Conservation (phyloP, 1,140 invertebrate genomes). For the Vanessa atalanta region DNA sequence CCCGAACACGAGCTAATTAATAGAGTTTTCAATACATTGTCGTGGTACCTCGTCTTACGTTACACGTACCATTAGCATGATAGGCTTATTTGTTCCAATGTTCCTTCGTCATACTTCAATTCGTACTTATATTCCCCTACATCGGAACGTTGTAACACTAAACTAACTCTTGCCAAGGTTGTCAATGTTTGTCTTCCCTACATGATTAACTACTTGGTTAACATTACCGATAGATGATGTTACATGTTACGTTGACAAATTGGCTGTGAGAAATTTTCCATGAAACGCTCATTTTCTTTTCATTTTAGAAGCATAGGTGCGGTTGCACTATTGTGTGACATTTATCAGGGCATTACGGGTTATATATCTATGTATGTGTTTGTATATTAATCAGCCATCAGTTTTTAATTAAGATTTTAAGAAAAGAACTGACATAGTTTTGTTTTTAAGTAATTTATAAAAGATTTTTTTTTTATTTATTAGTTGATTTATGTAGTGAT, state of each 20-base stretch:
- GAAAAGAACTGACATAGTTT: neutral
- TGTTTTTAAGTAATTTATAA: no score
- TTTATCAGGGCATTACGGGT: slow-evolving; percentile 23
- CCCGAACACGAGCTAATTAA: slow-evolving; percentile 68
- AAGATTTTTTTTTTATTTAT: no score
- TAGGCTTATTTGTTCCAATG: slow-evolving; percentile 48
- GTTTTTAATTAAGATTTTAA: neutral
- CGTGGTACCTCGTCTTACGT: slow-evolving; percentile 46
- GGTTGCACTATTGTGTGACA: slow-evolving; percentile 33
- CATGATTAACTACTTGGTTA: slow-evolving; percentile 55
- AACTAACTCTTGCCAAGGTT: slow-evolving; percentile 54
- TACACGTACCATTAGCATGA: slow-evolving; percentile 68
- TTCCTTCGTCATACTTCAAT: slow-evolving; percentile 34
- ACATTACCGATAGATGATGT: slow-evolving; percentile 35
- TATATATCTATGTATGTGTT: slow-evolving; percentile 15
- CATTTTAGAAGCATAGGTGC: slow-evolving; percentile 42
- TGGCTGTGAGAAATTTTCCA: slow-evolving; percentile 43
- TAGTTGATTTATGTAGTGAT: no score
- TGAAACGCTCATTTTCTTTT: slow-evolving; percentile 44
- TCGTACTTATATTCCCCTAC: slow-evolving; percentile 52
- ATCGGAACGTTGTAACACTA: slow-evolving; percentile 49
- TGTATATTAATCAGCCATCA: slow-evolving; percentile 13
- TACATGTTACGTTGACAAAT: slow-evolving; percentile 48
- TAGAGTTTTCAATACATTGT: slow-evolving; percentile 66
- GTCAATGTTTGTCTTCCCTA: slow-evolving; percentile 51